These are phyloP conservation scores for Litoditis marina DNA, from an alignment of 2,888 invertebrate genomes.

Conservation along the genomic window DNA sequence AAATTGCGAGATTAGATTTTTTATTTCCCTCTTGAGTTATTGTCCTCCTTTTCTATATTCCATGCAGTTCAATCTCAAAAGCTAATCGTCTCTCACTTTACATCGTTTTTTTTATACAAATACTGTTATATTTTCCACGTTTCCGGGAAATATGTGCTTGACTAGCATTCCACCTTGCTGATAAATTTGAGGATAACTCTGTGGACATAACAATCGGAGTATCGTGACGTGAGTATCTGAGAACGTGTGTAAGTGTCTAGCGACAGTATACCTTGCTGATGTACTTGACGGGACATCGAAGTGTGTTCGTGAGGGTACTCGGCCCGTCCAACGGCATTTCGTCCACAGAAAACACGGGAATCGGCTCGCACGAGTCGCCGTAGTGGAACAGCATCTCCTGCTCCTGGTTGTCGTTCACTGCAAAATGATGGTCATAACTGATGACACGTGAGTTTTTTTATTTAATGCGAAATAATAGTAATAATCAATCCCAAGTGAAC, in stretches of 20 bases:
- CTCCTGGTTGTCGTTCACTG: conserved; percentile 16
- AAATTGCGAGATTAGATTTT: no score
- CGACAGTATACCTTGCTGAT: conserved; percentile 33
- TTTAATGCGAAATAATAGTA: no score
- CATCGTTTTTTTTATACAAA: no score
- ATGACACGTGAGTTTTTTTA: not conserved
- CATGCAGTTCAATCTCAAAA: no score
- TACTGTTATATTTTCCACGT: no score
- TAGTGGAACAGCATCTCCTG: conserved; percentile 28
- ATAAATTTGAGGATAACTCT: not conserved
- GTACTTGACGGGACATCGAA: conserved; percentile 50
- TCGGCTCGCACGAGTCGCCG: conserved; percentile 21
- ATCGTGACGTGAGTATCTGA: not conserved
- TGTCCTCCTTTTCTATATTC: no score
- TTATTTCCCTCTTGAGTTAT: no score
- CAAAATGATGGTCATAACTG: not conserved
- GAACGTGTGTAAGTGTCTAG: no score
- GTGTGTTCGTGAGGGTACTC: conserved; percentile 41
- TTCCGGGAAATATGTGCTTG: no score
- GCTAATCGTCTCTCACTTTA: no score
- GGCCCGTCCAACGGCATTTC: conserved; percentile 48
- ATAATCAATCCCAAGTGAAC: no score
- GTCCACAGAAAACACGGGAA: conserved; percentile 46
- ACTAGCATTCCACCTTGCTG: not conserved
- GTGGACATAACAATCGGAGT: no score